Evolutionary conservation across 2,888 invertebrate genomes (phyloP).

Genomic region (Conus canariensis): DNA sequence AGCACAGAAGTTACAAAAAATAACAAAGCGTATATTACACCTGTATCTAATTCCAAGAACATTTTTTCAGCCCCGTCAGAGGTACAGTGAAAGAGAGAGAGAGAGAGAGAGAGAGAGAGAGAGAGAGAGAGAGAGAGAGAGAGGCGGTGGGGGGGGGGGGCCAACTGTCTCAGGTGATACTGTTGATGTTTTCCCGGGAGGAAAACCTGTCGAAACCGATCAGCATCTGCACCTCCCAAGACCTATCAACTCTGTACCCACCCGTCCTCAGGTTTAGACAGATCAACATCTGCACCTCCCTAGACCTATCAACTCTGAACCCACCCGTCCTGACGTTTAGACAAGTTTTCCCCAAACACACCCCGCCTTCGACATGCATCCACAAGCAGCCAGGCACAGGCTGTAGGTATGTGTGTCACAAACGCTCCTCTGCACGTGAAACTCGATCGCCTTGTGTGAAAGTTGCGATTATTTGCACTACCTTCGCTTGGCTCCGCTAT

Average conservation of each 20-base stretch:
- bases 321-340: too few relatives aligned
- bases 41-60: too few relatives aligned
- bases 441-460: neutral
- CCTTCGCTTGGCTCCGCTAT: neutral
- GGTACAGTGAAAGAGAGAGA: neutral
- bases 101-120: constrained; percentile 14
- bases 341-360: neutral
- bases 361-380: neutral
- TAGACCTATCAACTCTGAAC: too few relatives aligned
- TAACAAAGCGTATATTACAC: too few relatives aligned
- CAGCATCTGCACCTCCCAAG: neutral
- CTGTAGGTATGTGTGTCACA: neutral
- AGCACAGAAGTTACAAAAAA: too few relatives aligned
- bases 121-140: neutral
- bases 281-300: neutral
- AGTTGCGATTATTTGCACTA: neutral
- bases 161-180: neutral
- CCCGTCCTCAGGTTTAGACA: neutral
- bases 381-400: neutral
- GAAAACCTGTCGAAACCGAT: neutral
- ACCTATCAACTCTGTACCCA: too few relatives aligned
- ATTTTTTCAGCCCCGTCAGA: too few relatives aligned
- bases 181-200: neutral
- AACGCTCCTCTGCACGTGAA: neutral
- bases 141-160: neutral